These are phyloP conservation scores for Nycticebus coucang DNA, from an alignment of 2,113 vertebrate species.

Conservation along the genomic window DNA sequence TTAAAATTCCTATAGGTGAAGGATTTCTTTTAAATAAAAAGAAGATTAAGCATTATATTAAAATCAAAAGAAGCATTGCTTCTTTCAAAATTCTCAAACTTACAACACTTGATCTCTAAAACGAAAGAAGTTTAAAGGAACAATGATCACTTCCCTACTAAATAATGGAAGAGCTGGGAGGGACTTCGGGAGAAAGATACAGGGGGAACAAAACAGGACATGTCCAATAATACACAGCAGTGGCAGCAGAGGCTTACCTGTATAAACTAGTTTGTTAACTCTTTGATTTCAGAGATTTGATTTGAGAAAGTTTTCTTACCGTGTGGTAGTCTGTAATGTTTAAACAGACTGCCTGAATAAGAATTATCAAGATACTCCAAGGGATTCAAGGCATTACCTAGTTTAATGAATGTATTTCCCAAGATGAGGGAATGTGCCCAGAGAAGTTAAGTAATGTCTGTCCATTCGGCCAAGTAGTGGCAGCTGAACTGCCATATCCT, in stretches of 20 bases:
- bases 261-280: not conserved
- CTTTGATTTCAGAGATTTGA: not conserved
- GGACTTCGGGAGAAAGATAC: too few relatives aligned
- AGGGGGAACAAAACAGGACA: not conserved
- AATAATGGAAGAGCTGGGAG: not conserved
- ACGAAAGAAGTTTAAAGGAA: not conserved
- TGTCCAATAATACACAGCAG: not conserved
- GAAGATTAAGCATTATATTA: not conserved
- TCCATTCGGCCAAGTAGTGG: conserved; percentile 38
- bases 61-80: not conserved
- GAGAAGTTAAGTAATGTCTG: conserved; percentile 65
- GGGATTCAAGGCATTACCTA: not conserved
- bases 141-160: not conserved
- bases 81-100: not conserved
- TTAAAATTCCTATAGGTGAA: not conserved
- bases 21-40: not conserved
- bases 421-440: conserved; percentile 36
- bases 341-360: not conserved
- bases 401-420: not conserved
- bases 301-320: not conserved
- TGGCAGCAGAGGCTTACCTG: not conserved
- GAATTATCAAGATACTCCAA: not conserved
- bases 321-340: not conserved
- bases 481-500: conserved; percentile 45
- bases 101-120: not conserved